These are phyloP conservation scores for Brachypteracias leptosomus DNA, from an alignment of 2,113 vertebrate species.

Conservation along the genomic window DNA sequence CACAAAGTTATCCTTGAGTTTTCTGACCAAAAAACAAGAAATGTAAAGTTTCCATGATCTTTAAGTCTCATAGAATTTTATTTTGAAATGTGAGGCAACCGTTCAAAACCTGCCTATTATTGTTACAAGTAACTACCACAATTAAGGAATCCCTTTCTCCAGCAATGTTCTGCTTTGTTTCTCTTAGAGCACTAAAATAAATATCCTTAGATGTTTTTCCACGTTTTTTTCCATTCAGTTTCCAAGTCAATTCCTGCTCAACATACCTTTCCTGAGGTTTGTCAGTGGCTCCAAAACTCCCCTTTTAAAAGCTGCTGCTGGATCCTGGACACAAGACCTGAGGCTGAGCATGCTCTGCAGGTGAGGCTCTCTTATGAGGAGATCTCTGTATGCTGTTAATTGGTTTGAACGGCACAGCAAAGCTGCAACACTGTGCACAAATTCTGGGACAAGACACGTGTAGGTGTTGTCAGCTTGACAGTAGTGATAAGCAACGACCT, in stretches of 20 bases:
- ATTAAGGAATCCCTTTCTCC: not conserved
- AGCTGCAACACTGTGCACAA: conserved; percentile 93
- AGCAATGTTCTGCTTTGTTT: not conserved
- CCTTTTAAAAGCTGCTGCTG: conserved; percentile 86
- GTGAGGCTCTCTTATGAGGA: conserved; percentile 88
- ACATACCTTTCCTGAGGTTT: conserved; percentile 87
- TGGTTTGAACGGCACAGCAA: conserved; percentile 89
- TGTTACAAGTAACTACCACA: not conserved
- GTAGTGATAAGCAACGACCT: conserved; percentile 98
- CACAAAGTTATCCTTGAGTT: not conserved
- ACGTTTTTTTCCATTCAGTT: not conserved
- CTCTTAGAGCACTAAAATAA: not conserved
- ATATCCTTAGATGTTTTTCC: too few relatives aligned
- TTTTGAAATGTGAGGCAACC: not conserved
- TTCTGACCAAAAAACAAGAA: not conserved
- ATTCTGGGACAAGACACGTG: conserved; percentile 95
- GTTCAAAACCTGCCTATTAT: not conserved
- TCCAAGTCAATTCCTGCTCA: not conserved
- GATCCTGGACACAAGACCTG: conserved; percentile 95
- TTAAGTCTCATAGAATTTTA: not conserved
- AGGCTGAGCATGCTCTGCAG: conserved; percentile 95
- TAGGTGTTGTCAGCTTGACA: conserved; percentile 98
- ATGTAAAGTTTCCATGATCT: not conserved
- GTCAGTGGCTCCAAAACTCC: conserved; percentile 91
- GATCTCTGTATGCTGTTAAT: conserved; percentile 86